A percentile compares a stretch with the other conserved stretches of the same genome.
Evolutionary conservation across 2,888 invertebrate genomes (phyloP).

Genomic region (Proisotoma minuta): DNA sequence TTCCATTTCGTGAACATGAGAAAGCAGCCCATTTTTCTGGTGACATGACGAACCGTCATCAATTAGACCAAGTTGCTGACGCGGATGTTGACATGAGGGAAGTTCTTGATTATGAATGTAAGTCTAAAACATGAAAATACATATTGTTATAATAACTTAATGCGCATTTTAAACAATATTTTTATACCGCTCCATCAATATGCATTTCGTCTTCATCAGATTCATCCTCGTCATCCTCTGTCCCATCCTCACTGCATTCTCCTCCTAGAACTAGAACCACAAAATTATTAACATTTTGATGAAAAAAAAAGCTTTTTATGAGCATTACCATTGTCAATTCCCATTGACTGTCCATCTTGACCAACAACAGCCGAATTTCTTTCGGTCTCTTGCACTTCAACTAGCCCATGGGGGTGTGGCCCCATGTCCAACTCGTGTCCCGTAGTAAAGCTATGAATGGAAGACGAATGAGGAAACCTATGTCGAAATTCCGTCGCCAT

Average conservation of each 20-base stretch:
- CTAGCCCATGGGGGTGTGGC: conserved; percentile 4
- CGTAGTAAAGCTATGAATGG: conserved; percentile 13
- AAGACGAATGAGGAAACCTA: conserved; percentile 23
- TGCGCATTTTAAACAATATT: background rate
- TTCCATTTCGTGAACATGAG: conserved; percentile 10
- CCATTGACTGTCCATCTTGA: conserved; percentile 6
- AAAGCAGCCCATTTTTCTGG: conserved; percentile 3
- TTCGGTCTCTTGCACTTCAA: conserved; percentile 2
- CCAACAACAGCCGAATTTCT: conserved; percentile 2
- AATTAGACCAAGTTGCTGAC: background rate
- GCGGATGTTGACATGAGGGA: conserved; percentile 17
- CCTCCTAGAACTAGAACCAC: conserved; percentile 17
- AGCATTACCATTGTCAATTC: background rate
- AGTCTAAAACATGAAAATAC: background rate
- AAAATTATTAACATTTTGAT: background rate
- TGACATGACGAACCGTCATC: background rate
- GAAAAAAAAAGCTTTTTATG: background rate
- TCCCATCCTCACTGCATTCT: conserved; percentile 28
- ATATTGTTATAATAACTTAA: background rate
- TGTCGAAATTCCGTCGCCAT: conserved; percentile 25
- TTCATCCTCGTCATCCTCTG: conserved; percentile 25
- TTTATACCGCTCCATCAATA: background rate
- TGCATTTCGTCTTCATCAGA: conserved; percentile 15
- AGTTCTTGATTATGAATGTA: conserved; percentile 10
- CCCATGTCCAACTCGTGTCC: too few relatives aligned